Conservation (phyloP, 2,888 invertebrate species). For the Parapristionchus giblindavisi region DNA sequence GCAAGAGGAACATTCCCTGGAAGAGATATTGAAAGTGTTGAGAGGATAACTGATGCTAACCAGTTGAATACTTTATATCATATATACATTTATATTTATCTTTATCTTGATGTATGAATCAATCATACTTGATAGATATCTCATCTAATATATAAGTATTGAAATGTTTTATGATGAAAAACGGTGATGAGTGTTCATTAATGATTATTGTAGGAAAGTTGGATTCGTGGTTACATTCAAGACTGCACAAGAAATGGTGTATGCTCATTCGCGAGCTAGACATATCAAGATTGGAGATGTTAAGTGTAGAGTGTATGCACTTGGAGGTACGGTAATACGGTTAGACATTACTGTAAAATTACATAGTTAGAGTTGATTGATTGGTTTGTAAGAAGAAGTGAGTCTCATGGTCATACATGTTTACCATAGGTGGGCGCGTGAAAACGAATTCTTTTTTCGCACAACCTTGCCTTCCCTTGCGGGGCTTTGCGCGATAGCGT, state of each 20-base stretch:
- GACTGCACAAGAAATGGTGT: constrained; percentile 47
- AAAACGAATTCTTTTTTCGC: too few relatives aligned
- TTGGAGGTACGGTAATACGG: constrained; percentile 19
- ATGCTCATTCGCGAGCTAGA: constrained; percentile 42
- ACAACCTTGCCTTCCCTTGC: too few relatives aligned
- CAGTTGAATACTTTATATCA: not conserved
- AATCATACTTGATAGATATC: too few relatives aligned
- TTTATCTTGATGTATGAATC: too few relatives aligned
- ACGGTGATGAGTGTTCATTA: not conserved
- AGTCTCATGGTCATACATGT: too few relatives aligned
- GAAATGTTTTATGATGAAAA: not conserved
- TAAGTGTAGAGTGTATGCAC: constrained; percentile 20
- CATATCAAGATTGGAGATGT: constrained; percentile 27
- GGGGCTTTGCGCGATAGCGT: too few relatives aligned
- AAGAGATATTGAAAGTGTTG: constrained; percentile 19
- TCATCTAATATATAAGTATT: too few relatives aligned
- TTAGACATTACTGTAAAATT: too few relatives aligned
- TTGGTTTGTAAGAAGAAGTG: too few relatives aligned
- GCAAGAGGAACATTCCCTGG: constrained; percentile 18
- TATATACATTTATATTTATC: not conserved
- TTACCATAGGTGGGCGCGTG: too few relatives aligned
- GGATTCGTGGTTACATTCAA: constrained; percentile 49
- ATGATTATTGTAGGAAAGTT: constrained; percentile 13
- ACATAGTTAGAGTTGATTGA: too few relatives aligned
- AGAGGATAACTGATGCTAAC: constrained; percentile 19